A percentile compares a stretch with the other conserved stretches of the same genome.
These are phyloP conservation scores for Balearica regulorum DNA, from an alignment of 2,797 vertebrate species.

Conservation along the genomic window DNA sequence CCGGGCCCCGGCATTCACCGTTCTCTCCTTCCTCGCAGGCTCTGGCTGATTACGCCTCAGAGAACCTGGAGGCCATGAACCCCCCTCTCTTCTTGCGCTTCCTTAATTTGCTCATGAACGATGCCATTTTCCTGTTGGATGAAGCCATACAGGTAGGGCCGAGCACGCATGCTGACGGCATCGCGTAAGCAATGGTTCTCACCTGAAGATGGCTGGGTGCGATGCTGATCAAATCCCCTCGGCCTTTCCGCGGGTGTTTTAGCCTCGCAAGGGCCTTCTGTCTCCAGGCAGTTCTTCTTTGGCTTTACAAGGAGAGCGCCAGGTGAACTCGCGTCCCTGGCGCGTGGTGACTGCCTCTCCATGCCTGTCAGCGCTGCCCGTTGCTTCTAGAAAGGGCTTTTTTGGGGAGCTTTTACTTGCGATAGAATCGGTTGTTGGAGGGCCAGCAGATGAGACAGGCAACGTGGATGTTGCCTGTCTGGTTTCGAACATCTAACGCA, in stretches of 20 bases:
- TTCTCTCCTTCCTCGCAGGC: constrained; percentile 68
- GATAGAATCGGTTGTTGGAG: neutral
- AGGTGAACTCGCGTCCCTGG: neutral
- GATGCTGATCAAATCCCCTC: neutral
- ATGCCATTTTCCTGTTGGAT: constrained; percentile 94
- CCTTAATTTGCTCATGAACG: constrained; percentile 96
- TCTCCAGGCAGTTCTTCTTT: neutral
- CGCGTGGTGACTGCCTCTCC: neutral
- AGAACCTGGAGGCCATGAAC: constrained; percentile 97
- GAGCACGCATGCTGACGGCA: rapidly evolving
- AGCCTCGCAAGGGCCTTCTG: neutral
- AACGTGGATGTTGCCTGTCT: neutral
- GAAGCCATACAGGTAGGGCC: constrained; percentile 94
- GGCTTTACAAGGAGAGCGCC: neutral
- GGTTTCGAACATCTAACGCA: neutral
- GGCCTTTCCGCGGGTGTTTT: neutral
- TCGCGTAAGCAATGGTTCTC: rapidly evolving
- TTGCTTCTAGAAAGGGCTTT: neutral
- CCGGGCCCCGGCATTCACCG: neutral
- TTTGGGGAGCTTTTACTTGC: neutral
- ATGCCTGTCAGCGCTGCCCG: neutral
- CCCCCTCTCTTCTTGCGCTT: constrained; percentile 95
- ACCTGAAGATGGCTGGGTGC: rapidly evolving
- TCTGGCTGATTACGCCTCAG: constrained; percentile 90
- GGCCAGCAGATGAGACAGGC: neutral